phyloP scores from a whole-genome alignment of 2,888 invertebrate species.

The Ichneumoninae sp. region DNA sequence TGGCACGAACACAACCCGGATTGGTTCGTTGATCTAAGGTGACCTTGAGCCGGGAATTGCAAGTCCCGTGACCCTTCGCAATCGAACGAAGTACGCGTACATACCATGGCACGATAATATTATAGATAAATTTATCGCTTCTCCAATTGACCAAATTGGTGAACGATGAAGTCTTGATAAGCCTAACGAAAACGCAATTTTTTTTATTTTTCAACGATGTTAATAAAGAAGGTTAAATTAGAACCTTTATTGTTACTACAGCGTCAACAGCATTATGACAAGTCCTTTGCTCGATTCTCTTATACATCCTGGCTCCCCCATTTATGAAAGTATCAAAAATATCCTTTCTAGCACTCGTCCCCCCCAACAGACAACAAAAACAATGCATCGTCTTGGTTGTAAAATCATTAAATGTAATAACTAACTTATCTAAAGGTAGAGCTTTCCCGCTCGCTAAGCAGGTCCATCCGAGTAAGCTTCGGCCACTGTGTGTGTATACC shows the following conservation, averaged over 20 bases:
- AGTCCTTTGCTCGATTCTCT: slow-evolving; percentile 79
- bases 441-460: slow-evolving; percentile 74
- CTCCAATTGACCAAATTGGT: neutral
- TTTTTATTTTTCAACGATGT: slow-evolving; percentile 50
- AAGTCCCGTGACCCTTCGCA: slow-evolving; percentile 49
- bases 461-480: slow-evolving; percentile 75
- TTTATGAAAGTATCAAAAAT: slow-evolving; percentile 87
- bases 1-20: slow-evolving; percentile 38
- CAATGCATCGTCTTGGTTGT: slow-evolving; percentile 78
- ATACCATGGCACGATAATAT: slow-evolving; percentile 4
- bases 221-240: slow-evolving; percentile 78
- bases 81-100: neutral
- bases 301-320: slow-evolving; percentile 79
- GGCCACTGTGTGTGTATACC: slow-evolving; percentile 64
- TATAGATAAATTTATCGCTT: neutral
- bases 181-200: neutral
- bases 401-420: slow-evolving; percentile 81
- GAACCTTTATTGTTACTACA: slow-evolving; percentile 81
- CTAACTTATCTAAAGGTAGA: slow-evolving; percentile 78
- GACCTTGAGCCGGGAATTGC: slow-evolving; percentile 54
- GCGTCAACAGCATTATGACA: slow-evolving; percentile 80
- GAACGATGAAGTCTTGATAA: neutral
- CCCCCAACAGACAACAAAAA: slow-evolving; percentile 82
- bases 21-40: slow-evolving; percentile 61
- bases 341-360: slow-evolving; percentile 84